A percentile compares a stretch with the other conserved stretches of the same genome.
Evolutionary conservation across 2,888 invertebrate genomes (phyloP).

Genomic region (Leucophora obtusa): DNA sequence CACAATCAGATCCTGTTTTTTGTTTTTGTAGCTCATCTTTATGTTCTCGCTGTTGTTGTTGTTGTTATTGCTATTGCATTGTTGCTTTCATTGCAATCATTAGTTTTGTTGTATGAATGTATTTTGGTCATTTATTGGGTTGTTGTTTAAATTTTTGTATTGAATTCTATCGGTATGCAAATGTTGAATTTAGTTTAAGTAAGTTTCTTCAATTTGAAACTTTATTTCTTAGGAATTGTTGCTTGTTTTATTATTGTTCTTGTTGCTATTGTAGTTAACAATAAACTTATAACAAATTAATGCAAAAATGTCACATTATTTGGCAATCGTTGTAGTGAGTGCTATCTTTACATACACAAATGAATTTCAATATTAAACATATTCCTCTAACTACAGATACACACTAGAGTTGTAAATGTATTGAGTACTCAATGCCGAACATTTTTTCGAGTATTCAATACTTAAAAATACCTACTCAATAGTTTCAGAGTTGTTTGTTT

Average conservation of each 20-base stretch:
- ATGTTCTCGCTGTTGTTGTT: slow-evolving; percentile 37
- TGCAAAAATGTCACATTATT: slow-evolving; percentile 62
- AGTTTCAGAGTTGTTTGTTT: too few relatives aligned
- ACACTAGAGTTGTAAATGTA: too few relatives aligned
- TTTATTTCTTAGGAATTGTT: slow-evolving; percentile 53
- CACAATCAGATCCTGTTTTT: slow-evolving; percentile 37
- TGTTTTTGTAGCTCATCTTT: slow-evolving; percentile 29
- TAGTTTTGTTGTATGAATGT: slow-evolving; percentile 38
- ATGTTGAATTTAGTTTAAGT: slow-evolving; percentile 17
- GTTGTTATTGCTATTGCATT: slow-evolving; percentile 18
- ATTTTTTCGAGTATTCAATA: too few relatives aligned
- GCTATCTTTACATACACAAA: slow-evolving; percentile 18
- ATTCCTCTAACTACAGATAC: not conserved
- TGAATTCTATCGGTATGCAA: slow-evolving; percentile 30
- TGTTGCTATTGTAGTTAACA: slow-evolving; percentile 10
- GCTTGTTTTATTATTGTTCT: slow-evolving; percentile 9
- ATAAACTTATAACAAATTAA: slow-evolving; percentile 60
- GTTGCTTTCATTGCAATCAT: slow-evolving; percentile 56
- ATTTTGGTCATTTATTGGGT: slow-evolving; percentile 21
- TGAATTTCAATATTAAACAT: not conserved
- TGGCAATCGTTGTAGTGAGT: slow-evolving; percentile 58
- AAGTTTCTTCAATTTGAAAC: not conserved
- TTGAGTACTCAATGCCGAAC: too few relatives aligned
- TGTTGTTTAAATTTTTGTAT: not conserved
- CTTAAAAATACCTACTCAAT: too few relatives aligned